Conservation (phyloP, 2,797 vertebrate genomes). For the Labeo calbasu region DNA sequence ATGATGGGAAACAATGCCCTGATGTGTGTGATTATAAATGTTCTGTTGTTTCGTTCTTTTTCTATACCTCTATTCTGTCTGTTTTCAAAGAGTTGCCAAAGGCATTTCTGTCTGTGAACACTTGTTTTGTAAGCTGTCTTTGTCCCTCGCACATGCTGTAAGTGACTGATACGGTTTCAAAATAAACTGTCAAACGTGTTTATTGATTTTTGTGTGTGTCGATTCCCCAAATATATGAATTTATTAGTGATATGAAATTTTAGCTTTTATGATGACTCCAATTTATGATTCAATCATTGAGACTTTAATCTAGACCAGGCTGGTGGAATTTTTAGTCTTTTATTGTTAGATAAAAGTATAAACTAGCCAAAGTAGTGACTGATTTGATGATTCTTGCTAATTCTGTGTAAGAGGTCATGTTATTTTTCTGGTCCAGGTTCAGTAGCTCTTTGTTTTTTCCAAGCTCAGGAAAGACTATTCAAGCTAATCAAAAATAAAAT, state of each 20-base stretch:
- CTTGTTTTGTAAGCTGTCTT: constrained; percentile 32
- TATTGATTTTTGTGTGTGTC: neutral
- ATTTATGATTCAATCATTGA: too few relatives aligned
- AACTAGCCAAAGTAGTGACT: too few relatives aligned
- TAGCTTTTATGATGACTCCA: too few relatives aligned
- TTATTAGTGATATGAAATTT: neutral
- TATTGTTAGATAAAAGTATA: too few relatives aligned
- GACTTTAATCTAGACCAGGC: too few relatives aligned
- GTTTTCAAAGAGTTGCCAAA: constrained; percentile 27
- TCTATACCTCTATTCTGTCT: constrained; percentile 27
- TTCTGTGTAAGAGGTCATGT: too few relatives aligned
- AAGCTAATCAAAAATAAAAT: too few relatives aligned
- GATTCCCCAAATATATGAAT: neutral
- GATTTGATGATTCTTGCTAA: too few relatives aligned
- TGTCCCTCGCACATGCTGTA: constrained; percentile 15
- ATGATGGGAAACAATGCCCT: constrained; percentile 15
- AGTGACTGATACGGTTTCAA: neutral
- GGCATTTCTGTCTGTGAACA: constrained; percentile 29
- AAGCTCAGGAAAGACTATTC: too few relatives aligned
- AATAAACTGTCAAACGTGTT: constrained; percentile 22
- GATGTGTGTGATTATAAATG: constrained; percentile 11
- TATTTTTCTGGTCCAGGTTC: too few relatives aligned
- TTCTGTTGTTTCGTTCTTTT: constrained; percentile 34
- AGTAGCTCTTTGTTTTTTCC: too few relatives aligned
- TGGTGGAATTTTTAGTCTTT: too few relatives aligned